These are phyloP conservation scores for Rhagologus leucostigma DNA, from an alignment of 2,113 vertebrate species.

Conservation along the genomic window DNA sequence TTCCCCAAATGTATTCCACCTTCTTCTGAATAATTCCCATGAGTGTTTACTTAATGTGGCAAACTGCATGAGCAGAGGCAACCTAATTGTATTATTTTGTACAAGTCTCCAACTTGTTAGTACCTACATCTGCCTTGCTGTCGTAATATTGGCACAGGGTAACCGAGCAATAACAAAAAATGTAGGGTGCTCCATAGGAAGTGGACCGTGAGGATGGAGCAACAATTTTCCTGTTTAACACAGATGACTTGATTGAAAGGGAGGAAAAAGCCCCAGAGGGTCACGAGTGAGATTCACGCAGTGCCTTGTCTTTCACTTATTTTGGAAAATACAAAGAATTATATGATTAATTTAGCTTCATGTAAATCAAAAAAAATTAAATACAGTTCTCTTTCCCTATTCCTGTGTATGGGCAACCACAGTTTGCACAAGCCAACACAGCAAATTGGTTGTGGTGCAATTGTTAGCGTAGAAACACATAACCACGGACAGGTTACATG, in stretches of 20 bases:
- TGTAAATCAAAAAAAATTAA: neutral
- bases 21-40: constrained; percentile 43
- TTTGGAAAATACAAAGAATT: neutral
- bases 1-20: neutral
- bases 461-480: too few species aligned
- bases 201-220: neutral
- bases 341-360: neutral
- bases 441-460: neutral
- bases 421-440: neutral
- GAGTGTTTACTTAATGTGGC: constrained; percentile 45
- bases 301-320: neutral
- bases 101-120: constrained; percentile 43
- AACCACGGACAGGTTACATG: too few species aligned
- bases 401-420: neutral
- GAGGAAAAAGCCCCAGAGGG: neutral
- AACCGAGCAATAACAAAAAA: constrained; percentile 37
- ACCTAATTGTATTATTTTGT: constrained; percentile 62
- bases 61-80: constrained; percentile 52
- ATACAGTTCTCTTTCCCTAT: neutral
- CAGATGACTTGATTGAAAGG: neutral
- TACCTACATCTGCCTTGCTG: constrained; percentile 34
- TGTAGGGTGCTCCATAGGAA: neutral
- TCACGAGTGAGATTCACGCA: neutral
- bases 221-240: neutral
- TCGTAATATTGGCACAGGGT: neutral